Evolutionary conservation across 2,797 vertebrate genomes (phyloP).

Genomic region (Ispidina lecontei): DNA sequence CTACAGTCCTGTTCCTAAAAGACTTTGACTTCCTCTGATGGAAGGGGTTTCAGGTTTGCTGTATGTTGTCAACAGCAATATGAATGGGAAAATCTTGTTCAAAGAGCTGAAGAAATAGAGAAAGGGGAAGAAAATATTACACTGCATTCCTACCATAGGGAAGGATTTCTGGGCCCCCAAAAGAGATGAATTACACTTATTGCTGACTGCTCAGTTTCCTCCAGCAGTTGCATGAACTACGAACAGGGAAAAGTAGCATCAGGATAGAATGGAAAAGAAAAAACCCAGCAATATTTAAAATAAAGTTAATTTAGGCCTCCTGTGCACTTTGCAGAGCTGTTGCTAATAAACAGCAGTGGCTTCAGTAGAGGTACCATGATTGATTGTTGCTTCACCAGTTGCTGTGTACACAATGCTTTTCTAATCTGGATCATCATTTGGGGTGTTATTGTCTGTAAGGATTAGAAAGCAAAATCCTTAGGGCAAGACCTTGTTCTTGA

Average conservation of each 20-base stretch:
- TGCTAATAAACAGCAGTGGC: background rate
- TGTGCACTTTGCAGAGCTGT: background rate
- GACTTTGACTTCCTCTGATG: background rate
- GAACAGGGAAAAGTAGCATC: background rate
- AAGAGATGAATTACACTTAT: background rate
- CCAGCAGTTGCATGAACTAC: background rate
- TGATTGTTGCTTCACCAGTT: background rate
- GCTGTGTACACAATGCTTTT: background rate
- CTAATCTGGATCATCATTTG: background rate
- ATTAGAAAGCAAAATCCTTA: background rate
- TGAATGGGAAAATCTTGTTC: background rate
- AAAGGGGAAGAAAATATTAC: background rate
- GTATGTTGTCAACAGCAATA: background rate
- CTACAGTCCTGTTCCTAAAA: background rate
- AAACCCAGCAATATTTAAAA: background rate
- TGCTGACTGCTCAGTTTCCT: background rate
- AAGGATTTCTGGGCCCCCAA: background rate
- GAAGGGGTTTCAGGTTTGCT: background rate
- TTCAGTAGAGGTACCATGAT: background rate
- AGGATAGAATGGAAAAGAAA: background rate
- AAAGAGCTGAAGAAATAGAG: background rate
- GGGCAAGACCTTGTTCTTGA: background rate
- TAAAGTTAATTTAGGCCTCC: background rate
- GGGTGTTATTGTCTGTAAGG: background rate
- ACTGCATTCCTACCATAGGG: background rate